Percentiles rank a stretch among this genome's conserved stretches.
Conservation (phyloP, 2,888 invertebrate species). For the Lamproptera curius region DNA sequence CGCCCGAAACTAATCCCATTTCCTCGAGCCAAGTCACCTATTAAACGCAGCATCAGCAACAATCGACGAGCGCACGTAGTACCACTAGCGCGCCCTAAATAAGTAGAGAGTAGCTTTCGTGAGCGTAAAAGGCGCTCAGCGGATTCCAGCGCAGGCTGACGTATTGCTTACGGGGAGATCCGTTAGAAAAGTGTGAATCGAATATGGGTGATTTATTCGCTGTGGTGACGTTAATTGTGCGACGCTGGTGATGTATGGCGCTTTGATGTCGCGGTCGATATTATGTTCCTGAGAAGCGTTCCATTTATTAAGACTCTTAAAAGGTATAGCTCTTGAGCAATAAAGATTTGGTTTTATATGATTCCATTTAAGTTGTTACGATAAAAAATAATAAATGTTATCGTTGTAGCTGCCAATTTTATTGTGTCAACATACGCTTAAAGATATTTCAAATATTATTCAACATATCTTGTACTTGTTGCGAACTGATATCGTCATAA, state of each 20-base stretch:
- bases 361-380: too few species aligned
- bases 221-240: conserved; percentile 12
- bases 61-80: conserved; percentile 15
- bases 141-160: conserved; percentile 33
- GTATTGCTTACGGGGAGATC: conserved; percentile 29
- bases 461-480: too few species aligned
- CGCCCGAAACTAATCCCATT: conserved; percentile 68
- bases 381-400: too few species aligned
- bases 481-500: too few species aligned
- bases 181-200: conserved; percentile 27
- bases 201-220: conserved; percentile 10
- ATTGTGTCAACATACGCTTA: too few species aligned
- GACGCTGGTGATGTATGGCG: conserved; percentile 9
- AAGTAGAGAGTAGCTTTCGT: conserved; percentile 29
- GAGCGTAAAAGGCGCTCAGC: conserved; percentile 32
- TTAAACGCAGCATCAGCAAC: conserved; percentile 21
- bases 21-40: conserved; percentile 43
- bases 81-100: conserved; percentile 24
- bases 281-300: too few species aligned
- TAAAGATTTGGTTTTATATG: too few species aligned
- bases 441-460: too few species aligned
- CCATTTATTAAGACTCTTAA: too few species aligned
- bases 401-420: too few species aligned
- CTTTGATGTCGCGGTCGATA: too few species aligned
- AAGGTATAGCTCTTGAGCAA: too few species aligned